Evolutionary conservation across 2,888 invertebrate genomes (phyloP), one percentile per base, ranked within the genome.

Genomic region (Branchinecta sandiegonensis): DNA sequence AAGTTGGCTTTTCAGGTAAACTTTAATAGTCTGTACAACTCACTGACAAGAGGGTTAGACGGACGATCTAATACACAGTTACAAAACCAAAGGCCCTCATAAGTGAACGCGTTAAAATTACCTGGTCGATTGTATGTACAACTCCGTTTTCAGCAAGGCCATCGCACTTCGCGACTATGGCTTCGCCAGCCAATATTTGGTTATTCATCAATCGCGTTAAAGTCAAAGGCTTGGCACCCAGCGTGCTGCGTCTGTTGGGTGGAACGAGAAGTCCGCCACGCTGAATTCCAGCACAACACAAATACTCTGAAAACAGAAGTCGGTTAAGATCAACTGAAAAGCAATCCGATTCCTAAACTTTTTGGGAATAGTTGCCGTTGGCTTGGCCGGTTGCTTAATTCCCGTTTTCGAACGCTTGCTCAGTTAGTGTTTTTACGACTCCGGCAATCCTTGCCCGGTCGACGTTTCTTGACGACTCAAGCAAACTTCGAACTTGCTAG

Each of bases 261-360:
- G 37, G 37, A 37, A 37, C 37, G 6, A 37, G 37, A 65, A 68
- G 65, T 65, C 68, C 64, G 47, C 65, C 68, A 63, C 68, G 65
- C 37, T 76, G 74, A 14, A 79, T 75, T 37, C 78, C 79, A 17
- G 77, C 74, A 72, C 80, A 80, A 74, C 80, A 80, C 4, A 80
- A 70, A 5, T 71, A 71, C 68, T 74, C 76, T 76, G 63, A 11
- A 11, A 12, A 69, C 48, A n/a, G 7, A n/a, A 2, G 46, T 14
- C 23, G 67, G 67, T 67, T 14, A 47, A 67, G 67, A 14, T 67
- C 66, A 70, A 67, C 66, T 70, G 50, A 64, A 66, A 63, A 69
- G 47, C 50, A 70, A 6, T 37, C 37, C 37, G 2, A 5, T 37
- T 37, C 37, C 6, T 37, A 37, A 4, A 37, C 37, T 37, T 37